Evolutionary conservation across 35 echinoderm and acorn worm species (phyloP), one percentile per base, ranked within the genome.

Genomic region (Holothuria glaberrima): DNA sequence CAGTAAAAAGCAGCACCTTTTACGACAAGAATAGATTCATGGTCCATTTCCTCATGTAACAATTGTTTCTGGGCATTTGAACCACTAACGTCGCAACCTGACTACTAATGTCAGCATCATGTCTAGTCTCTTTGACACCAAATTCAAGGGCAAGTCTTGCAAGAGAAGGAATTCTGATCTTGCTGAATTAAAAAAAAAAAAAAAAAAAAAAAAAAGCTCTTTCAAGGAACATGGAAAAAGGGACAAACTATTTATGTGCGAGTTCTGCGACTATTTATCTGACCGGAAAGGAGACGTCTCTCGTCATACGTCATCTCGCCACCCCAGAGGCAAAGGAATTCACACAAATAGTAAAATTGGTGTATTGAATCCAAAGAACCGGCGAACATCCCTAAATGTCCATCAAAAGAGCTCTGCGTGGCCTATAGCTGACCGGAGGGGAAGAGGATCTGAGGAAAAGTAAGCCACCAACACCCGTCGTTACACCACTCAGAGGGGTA

Each of bases 401-500:
- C 32, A 81, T 9, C 20, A 22, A 20, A 20, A 20, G 44, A 45
- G 5, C 44, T 31, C 20, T 13, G 76, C 6, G 19, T 80, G 76
- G 76, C 76, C 38, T 12, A 80, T 38, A 18, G 4, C 22, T 30
- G 9, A 13, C 21, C 30, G 69, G 17, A 16, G 30, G 19, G 17
- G 41, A 20, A 5, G 46, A 25, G 22, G 22, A 81, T 21, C 31
- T 3, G 20, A 81, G 26, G 31, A 22, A 16, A 12, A 10, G 44
- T 46, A 46, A 46, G 10, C 76, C 76, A 7, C 76, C 76, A 21
- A 81, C 76, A 1, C 76, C 76, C 25, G 34, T 14, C 28, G 76
- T 58, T 30, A 81, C 44, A 31, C 76, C 76, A 50, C 32, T 81
- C 34, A 48, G 76, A 81, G 44, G 76, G 44, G 44, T 10, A 46